phyloP scores from a whole-genome alignment of 2,113 vertebrate genomes.

The Planiliza haematocheilus region DNA sequence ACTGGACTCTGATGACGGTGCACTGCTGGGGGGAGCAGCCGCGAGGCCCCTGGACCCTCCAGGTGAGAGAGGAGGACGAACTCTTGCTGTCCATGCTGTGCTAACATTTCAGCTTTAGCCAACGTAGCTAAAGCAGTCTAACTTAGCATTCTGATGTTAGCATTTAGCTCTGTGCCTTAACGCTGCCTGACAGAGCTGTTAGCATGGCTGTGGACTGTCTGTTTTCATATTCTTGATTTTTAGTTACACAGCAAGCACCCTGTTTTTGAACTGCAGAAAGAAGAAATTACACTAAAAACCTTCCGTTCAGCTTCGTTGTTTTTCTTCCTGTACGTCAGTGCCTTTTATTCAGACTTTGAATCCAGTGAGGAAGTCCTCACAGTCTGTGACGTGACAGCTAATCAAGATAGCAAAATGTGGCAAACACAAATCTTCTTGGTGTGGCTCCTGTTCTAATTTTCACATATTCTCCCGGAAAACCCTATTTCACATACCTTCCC shows the following conservation, averaged over 20 bases:
- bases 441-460: slow-evolving; percentile 25
- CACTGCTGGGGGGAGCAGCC: slow-evolving; percentile 70
- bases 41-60: slow-evolving; percentile 55
- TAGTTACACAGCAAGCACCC: not conserved
- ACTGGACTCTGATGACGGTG: slow-evolving; percentile 61
- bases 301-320: not conserved
- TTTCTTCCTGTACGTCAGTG: not conserved
- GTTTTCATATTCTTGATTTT: not conserved
- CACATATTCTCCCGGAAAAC: slow-evolving; percentile 4
- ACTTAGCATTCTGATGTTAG: not conserved
- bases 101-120: not conserved
- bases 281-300: not conserved
- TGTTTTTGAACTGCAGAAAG: not conserved
- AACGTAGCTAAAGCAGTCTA: not conserved
- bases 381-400: not conserved
- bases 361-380: not conserved
- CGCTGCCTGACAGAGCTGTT: not conserved
- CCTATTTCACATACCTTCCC: slow-evolving; percentile 39
- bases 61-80: slow-evolving; percentile 29
- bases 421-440: not conserved
- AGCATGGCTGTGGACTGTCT: not conserved
- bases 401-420: not conserved
- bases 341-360: not conserved
- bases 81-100: not conserved
- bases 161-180: no score